Evolutionary conservation across 1,140 invertebrate species (phyloP), one percentile per base, ranked within the genome.

Genomic region (Lucilia cuprina): DNA sequence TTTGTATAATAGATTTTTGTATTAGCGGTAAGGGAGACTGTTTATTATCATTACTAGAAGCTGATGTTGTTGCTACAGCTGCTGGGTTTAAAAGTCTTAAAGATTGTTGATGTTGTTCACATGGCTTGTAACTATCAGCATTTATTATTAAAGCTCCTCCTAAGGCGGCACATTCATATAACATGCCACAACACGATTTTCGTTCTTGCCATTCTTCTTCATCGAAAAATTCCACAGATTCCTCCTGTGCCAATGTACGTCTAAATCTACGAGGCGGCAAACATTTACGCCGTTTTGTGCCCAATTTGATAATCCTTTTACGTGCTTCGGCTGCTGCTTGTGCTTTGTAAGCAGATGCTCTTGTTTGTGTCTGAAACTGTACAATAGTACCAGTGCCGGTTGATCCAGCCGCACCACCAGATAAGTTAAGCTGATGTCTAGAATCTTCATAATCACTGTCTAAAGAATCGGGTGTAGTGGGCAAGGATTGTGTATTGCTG

Each of bases 301-400:
- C 84, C 13, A 49, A 74, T 17, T 83, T 83, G 21, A 83, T 50
- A 0, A 35, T 49, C 17, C 41, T 55, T 50, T 82, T 84, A 7
- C 55, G 80, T 10, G 10, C 13, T 65, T 83, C 65, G 9, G 82
- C 82, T 5, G 82, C 82, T 30, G 34, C 82, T 74, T 75, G 74
- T 7, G 84, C 50, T 21, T 75, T 21, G 47, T 84, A 78, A 19
- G 80, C 30, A 4, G 84, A 85, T 2, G 89, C 89, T 2, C 89
- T 86, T 49, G 90, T 90, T 75, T 89, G 87, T 9, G 89, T 90
- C 83, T 90, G 89, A 87, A 90, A 90, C 25, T 87, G 87, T 30
- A 85, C 86, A n/a, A 49, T 25, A 21, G 77, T 74, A 34, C 35
- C 25, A 30, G 25, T 30, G 2, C 83, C 78, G 14, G 30, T n/a